These are phyloP conservation scores for Amitus sp. DNA, from an alignment of 2,888 invertebrate genomes.

Conservation along the genomic window DNA sequence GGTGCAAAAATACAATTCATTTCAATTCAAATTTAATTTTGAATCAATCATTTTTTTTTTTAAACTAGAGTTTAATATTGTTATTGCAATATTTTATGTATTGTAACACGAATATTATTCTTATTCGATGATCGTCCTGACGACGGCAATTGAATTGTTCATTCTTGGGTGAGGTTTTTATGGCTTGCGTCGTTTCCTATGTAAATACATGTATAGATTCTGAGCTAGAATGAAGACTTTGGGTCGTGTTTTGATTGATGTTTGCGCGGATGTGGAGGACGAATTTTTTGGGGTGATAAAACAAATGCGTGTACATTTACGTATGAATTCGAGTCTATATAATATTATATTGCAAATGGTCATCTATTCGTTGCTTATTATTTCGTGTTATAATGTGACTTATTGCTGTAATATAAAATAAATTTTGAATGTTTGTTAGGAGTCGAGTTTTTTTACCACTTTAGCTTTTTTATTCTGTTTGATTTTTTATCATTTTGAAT, in stretches of 20 bases:
- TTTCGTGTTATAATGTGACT: slow-evolving; percentile 37
- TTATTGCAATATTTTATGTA: too few species aligned
- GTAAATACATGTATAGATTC: slow-evolving; percentile 9
- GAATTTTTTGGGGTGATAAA: slow-evolving; percentile 30
- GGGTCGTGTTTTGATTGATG: slow-evolving; percentile 16
- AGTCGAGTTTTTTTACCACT: slow-evolving; percentile 6
- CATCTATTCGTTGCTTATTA: slow-evolving; percentile 41
- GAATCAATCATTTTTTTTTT: too few species aligned
- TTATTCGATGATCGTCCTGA: too few species aligned
- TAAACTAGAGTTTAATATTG: too few species aligned
- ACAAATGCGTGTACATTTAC: slow-evolving; percentile 30
- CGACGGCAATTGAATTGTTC: too few species aligned
- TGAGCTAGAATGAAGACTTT: slow-evolving; percentile 9
- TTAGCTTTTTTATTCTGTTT: not conserved
- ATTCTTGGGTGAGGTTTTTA: not conserved
- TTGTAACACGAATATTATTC: too few species aligned
- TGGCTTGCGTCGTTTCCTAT: not conserved
- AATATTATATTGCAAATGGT: slow-evolving; percentile 8
- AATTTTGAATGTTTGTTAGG: slow-evolving; percentile 44
- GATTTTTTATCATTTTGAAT: too few species aligned
- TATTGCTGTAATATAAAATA: slow-evolving; percentile 49
- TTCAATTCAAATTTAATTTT: too few species aligned
- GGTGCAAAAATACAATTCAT: too few species aligned
- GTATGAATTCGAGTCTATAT: slow-evolving; percentile 17
- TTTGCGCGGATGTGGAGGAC: slow-evolving; percentile 14